Conservation (phyloP, 2,113 vertebrate species). For the Myotis lucifugus region DNA sequence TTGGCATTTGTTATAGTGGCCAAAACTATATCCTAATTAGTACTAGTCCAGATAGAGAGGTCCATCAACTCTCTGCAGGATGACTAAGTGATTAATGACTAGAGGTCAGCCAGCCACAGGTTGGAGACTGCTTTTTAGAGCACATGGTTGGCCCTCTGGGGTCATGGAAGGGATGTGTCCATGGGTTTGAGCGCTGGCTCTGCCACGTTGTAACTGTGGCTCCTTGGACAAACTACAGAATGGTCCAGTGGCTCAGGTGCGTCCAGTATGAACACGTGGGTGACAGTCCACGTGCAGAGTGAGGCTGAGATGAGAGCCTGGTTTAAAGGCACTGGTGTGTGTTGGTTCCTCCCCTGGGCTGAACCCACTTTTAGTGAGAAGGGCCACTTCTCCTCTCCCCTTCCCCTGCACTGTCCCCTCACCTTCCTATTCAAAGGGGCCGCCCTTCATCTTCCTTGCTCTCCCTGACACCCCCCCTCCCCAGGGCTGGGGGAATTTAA, state of each 20-base stretch:
- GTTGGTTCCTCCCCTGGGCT: not conserved
- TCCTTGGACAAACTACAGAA: not conserved
- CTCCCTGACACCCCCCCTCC: not conserved
- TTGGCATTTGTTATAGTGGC: not conserved
- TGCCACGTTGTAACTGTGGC: fast-evolving
- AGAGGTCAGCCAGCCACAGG: not conserved
- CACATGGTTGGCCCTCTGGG: fast-evolving
- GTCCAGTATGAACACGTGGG: not conserved
- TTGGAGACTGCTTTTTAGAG: not conserved
- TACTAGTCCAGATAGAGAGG: not conserved
- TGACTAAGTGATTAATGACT: not conserved
- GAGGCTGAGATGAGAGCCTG: not conserved
- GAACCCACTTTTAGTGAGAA: fast-evolving
- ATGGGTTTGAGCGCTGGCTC: not conserved
- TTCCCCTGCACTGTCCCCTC: not conserved
- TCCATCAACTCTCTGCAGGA: not conserved
- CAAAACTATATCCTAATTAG: not conserved
- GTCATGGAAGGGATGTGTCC: fast-evolving
- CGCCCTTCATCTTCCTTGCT: not conserved
- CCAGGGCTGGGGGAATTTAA: not conserved
- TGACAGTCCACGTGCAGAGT: not conserved
- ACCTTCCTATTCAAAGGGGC: not conserved
- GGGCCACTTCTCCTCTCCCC: not conserved
- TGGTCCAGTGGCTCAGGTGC: not conserved
- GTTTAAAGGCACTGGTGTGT: fast-evolving